These are phyloP conservation scores for Drosophila neonasuta DNA, from an alignment of 2,888 invertebrate genomes.

Conservation along the genomic window DNA sequence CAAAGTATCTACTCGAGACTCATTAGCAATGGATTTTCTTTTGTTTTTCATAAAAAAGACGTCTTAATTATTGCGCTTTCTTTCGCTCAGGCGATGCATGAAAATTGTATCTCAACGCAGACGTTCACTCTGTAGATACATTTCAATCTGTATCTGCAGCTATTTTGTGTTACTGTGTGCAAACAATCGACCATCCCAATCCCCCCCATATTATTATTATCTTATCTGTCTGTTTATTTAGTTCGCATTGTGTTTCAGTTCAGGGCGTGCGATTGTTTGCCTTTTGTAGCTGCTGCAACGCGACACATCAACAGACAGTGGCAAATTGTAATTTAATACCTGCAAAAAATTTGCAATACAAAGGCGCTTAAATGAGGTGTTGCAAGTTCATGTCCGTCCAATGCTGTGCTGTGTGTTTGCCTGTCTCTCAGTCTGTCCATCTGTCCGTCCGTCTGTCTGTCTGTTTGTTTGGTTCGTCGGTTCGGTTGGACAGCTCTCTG, in stretches of 20 bases:
- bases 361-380: constrained; percentile 78
- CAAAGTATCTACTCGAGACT: constrained; percentile 25
- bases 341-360: constrained; percentile 69
- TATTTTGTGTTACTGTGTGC: constrained; percentile 18
- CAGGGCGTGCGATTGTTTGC: constrained; percentile 59
- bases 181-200: constrained; percentile 30
- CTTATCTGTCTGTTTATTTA: constrained; percentile 61
- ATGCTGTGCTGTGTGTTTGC: constrained; percentile 22
- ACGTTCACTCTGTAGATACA: constrained; percentile 52
- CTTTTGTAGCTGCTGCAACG: constrained; percentile 48
- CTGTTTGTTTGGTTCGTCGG: constrained; percentile 21
- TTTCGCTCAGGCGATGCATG: constrained; percentile 20
- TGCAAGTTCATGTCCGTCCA: constrained; percentile 64
- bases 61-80: constrained; percentile 47
- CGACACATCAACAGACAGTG: constrained; percentile 47
- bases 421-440: background rate
- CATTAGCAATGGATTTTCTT: constrained; percentile 27
- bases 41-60: constrained; percentile 14
- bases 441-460: constrained; percentile 14
- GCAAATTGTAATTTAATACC: constrained; percentile 73
- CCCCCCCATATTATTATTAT: constrained; percentile 37
- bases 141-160: constrained; percentile 47
- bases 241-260: constrained; percentile 68
- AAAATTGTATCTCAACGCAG: constrained; percentile 9
- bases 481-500: constrained; percentile 51